Evolutionary conservation across 1,140 invertebrate species (phyloP).

Genomic region (Monomorium pharaonis): DNA sequence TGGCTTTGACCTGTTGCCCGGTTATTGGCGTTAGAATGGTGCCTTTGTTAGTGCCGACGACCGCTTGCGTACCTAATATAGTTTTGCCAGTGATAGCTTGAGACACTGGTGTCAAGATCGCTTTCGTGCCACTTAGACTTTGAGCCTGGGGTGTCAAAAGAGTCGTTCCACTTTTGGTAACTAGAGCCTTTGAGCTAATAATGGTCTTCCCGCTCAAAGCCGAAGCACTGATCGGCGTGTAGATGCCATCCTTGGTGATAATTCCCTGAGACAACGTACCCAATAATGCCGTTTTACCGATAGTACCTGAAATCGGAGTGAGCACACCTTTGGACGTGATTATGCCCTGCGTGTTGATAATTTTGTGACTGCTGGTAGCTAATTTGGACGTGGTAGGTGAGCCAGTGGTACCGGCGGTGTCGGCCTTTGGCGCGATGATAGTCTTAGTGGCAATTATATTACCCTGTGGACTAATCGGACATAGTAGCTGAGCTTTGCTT

Average conservation of each 20-base stretch:
- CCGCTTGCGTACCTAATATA: conserved; percentile 71
- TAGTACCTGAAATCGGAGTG: conserved; percentile 72
- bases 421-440: conserved; percentile 78
- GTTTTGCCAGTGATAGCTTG: conserved; percentile 73
- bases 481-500: conserved; percentile 78
- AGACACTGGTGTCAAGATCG: conserved; percentile 82
- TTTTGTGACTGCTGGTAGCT: conserved; percentile 75
- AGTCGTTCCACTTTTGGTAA: conserved; percentile 73
- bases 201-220: conserved; percentile 74
- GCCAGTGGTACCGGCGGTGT: conserved; percentile 8
- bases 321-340: conserved; percentile 75
- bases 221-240: conserved; percentile 74
- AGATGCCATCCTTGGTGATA: conserved; percentile 77
- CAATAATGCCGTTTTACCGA: conserved; percentile 69
- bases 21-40: conserved; percentile 84
- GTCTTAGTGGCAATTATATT: conserved; percentile 83
- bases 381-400: conserved; percentile 85
- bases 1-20: conserved; percentile 82
- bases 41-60: conserved; percentile 80
- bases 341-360: conserved; percentile 75
- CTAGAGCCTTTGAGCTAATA: conserved; percentile 74
- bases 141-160: conserved; percentile 66
- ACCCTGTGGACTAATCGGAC: conserved; percentile 69
- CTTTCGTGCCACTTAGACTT: conserved; percentile 83
- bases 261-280: conserved; percentile 75